Evolutionary conservation across 2,113 vertebrate species (phyloP).

Genomic region (Nycticebus coucang): DNA sequence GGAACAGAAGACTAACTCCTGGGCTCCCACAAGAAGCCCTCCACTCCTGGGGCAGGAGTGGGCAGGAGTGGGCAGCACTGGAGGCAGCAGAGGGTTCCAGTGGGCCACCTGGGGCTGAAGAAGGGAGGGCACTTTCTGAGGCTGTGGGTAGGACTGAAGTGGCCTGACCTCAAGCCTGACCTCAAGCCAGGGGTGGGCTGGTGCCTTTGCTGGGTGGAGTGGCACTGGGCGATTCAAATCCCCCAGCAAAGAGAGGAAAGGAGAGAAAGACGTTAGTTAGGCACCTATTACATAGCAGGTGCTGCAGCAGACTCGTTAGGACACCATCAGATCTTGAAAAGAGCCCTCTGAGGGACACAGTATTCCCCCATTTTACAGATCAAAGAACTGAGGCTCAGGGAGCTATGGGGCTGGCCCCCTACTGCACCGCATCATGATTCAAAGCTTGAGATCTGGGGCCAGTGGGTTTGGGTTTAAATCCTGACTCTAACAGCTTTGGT

Average conservation of each 20-base stretch:
- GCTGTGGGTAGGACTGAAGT: too few species aligned
- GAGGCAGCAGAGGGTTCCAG: not conserved
- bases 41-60: not conserved
- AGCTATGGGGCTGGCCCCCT: rapidly evolving
- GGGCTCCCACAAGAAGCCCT: too few species aligned
- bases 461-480: not conserved
- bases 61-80: not conserved
- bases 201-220: not conserved
- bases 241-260: not conserved
- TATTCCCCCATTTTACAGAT: not conserved
- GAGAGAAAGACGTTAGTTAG: not conserved
- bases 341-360: rapidly evolving
- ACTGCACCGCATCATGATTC: not conserved
- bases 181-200: rapidly evolving
- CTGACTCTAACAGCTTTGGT: not conserved
- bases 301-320: not conserved
- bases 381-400: not conserved
- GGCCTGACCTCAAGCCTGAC: rapidly evolving
- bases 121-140: rapidly evolving
- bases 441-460: not conserved
- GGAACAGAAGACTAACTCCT: not conserved
- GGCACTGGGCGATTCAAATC: too few species aligned
- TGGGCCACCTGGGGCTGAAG: not conserved
- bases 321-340: not conserved
- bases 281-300: not conserved